Evolutionary conservation across 2,888 invertebrate genomes (phyloP).

Genomic region (Napeogenes sylphis): DNA sequence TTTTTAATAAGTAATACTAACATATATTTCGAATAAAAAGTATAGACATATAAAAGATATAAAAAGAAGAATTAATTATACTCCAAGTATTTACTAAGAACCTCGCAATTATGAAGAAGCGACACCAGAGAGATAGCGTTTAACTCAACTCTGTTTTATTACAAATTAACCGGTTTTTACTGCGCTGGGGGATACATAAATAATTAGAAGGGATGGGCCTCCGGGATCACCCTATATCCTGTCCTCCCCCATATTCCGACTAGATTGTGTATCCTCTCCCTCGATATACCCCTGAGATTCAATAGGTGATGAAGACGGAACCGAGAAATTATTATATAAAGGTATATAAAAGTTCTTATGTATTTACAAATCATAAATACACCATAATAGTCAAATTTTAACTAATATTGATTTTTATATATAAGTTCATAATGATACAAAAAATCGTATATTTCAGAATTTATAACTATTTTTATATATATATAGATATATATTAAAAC

Average conservation of each 20-base stretch:
- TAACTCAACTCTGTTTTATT: slow-evolving; percentile 61
- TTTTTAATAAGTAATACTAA: too few relatives aligned
- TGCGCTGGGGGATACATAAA: slow-evolving; percentile 54
- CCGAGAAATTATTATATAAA: too few relatives aligned
- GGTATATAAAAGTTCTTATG: neutral
- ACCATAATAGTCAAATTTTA: too few relatives aligned
- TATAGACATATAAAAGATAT: neutral
- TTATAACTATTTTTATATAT: too few relatives aligned
- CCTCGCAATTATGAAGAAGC: slow-evolving; percentile 53
- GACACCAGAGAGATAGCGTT: slow-evolving; percentile 44
- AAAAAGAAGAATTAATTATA: slow-evolving; percentile 59
- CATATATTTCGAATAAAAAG: too few relatives aligned
- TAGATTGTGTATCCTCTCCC: slow-evolving; percentile 1
- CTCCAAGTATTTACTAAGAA: slow-evolving; percentile 54
- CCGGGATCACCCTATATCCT: slow-evolving; percentile 9
- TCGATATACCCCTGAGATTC: neutral
- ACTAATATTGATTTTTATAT: too few relatives aligned
- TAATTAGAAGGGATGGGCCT: slow-evolving; percentile 51
- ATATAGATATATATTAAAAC: neutral
- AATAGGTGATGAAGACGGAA: neutral
- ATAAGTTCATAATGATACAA: too few relatives aligned
- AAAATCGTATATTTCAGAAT: too few relatives aligned
- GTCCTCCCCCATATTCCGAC: neutral
- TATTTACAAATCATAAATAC: neutral
- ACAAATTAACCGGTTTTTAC: slow-evolving; percentile 68